Base-by-base conservation (phyloP, 2,113 vertebrate species). In the Lophochroa leadbeateri region DNA sequence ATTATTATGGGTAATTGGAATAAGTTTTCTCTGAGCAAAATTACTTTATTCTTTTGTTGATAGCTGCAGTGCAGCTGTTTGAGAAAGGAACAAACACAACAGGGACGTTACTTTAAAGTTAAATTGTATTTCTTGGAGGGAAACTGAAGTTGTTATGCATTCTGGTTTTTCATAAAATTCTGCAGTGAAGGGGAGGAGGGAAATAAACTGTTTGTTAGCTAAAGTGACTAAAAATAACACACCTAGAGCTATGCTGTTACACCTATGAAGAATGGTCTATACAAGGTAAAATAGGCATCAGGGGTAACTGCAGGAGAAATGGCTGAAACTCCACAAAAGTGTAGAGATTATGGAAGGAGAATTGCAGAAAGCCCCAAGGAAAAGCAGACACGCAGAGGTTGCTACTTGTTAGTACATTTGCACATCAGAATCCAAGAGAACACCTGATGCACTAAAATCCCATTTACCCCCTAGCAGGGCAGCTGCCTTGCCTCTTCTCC, bases 1-100 rank as follows among this genome's bases (percentile, higher is more conserved):
- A 97, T 97, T 97, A 98, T 96, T 97, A 91, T 41, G 86, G 88
- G 82, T 96, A 97, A 97, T 93, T 96, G 95, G 69, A 97, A 86
- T 90, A 90, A 95, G 94, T 96, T 88, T 95, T 91, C 91, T 95
- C 88, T 58, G 35, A 94, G 86, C 82, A 97, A 94, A 98, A 97
- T 95, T 96, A 96, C 90, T 96, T 97, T 85, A 70, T 94, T 97
- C 95, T 93, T 97, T 96, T 98, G 97, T 96, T 95, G 94, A 94
- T 95, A 96, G 92, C 94, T 94, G 77, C 61, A 86, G 94, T 76
- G 69, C 96, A 97, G 97, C 97, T 98, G 95, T 86, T 95, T 93
- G n/a, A 91, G 44, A 63, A 88, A 92, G 74, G 91, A 95, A 91
- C 52, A 86, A 79, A 92, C 82, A 97, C 86, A 92, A 95, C 71